phyloP scores from a whole-genome alignment of 2,113 vertebrate species.

The Eubucco bourcierii region DNA sequence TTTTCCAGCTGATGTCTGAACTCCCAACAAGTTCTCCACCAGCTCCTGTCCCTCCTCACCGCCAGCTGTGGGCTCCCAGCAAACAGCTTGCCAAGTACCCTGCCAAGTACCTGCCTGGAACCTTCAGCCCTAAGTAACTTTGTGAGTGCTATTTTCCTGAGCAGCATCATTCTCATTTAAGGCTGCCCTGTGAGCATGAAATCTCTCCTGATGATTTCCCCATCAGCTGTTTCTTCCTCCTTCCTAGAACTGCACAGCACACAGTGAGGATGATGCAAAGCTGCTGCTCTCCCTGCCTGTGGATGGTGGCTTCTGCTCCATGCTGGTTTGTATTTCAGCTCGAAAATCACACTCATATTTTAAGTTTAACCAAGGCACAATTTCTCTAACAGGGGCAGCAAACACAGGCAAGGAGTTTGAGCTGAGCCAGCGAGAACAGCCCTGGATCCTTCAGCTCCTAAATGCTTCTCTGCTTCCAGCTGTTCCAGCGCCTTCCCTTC shows the following conservation, averaged over 20 bases:
- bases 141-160: not conserved
- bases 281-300: constrained; percentile 22
- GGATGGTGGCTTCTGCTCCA: constrained; percentile 44
- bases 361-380: constrained; percentile 57
- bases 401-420: constrained; percentile 43
- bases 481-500: not conserved
- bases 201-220: constrained; percentile 46
- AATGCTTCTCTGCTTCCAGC: constrained; percentile 20
- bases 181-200: constrained; percentile 28
- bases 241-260: constrained; percentile 46
- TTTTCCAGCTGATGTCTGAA: too few relatives aligned
- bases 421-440: not conserved
- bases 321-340: constrained; percentile 56
- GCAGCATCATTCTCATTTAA: constrained; percentile 12
- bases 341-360: constrained; percentile 65
- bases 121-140: not conserved
- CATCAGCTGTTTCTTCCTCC: constrained; percentile 48
- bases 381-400: constrained; percentile 54
- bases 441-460: constrained; percentile 24
- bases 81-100: not conserved
- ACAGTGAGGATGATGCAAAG: constrained; percentile 46
- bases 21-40: too few relatives aligned
- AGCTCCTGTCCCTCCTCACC: too few relatives aligned
- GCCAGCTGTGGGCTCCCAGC: too few relatives aligned
- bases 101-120: not conserved